phyloP scores from a whole-genome alignment of 1,140 invertebrate genomes.

The Drosophila athabasca region DNA sequence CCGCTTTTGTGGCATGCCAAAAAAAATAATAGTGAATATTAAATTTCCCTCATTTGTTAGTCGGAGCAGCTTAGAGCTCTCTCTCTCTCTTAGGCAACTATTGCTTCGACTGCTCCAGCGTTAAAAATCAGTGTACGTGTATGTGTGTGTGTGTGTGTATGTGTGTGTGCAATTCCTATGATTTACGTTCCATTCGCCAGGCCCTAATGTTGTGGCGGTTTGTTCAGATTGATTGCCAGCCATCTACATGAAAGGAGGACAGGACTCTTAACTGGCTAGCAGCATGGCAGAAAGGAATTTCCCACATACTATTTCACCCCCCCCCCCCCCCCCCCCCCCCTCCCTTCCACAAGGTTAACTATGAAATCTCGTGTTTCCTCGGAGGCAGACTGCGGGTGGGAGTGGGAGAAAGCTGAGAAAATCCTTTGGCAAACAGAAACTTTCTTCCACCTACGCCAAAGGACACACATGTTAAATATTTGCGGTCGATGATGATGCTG shows the following conservation, averaged over 20 bases:
- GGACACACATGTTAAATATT: constrained; percentile 62
- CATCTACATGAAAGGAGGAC: neutral
- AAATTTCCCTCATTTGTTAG: constrained; percentile 28
- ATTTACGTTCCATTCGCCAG: constrained; percentile 31
- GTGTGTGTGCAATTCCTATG: constrained; percentile 33
- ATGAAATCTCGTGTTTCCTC: neutral
- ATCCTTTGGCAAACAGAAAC: constrained; percentile 25
- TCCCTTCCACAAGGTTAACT: constrained; percentile 12
- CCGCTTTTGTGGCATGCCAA: neutral
- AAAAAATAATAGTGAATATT: constrained; percentile 36
- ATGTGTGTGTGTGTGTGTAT: constrained; percentile 1
- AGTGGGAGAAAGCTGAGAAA: too few relatives aligned
- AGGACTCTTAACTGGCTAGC: constrained; percentile 30
- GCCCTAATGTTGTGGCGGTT: constrained; percentile 28
- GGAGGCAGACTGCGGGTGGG: too few relatives aligned
- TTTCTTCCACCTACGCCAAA: constrained; percentile 35
- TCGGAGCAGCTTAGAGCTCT: neutral
- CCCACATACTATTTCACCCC: neutral
- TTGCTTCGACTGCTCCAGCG: constrained; percentile 16
- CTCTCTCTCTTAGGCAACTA: constrained; percentile 12
- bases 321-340: too few relatives aligned
- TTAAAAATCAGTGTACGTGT: constrained; percentile 33
- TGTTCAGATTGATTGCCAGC: constrained; percentile 41
- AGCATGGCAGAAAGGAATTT: constrained; percentile 22
- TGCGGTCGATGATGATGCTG: constrained; percentile 27